Base-by-base conservation (phyloP, 2,888 invertebrate species). In the Drosophila algonquin region DNA sequence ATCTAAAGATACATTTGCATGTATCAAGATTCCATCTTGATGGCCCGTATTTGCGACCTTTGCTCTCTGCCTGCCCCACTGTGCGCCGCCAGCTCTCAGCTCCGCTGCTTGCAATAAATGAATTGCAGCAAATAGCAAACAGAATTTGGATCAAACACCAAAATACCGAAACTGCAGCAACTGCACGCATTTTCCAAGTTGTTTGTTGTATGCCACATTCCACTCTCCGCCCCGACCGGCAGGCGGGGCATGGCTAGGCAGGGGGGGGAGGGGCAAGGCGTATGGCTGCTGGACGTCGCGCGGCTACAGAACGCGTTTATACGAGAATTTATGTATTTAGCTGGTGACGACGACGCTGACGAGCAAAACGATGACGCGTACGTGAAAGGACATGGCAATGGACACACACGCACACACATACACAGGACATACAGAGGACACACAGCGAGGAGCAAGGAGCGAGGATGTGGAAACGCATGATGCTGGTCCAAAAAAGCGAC, bases 271-370 rank as follows among this genome's bases (percentile, higher is more conserved):
- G 35, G 40, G 40, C 5, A 35, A 45, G 24, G 52, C 16, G 53
- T 27, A 52, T 16, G 27, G 27, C 27, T 27, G 27, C 27, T 27
- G 48, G 21, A 21, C 21, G 21, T 21, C 21, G 21, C 21, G 18
- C 18, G 24, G 24, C 51, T 62, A 64, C 80, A 75, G 86, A 86
- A 83, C 81, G 89, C 87, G 89, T 88, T 88, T 84, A 84, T 86
- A 88, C 81, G 87, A 87, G 83, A 85, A 85, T 89, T 89, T 87
- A 89, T 89, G 84, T 80, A 85, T 85, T 85, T 89, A 85, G 80
- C 89, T 79, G 87, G 80, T 85, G 87, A 84, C 80, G 85, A 76
- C 67, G 77, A 69, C 71, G 76, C 83, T 80, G 84, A 83, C 76
- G 87, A 75, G 80, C 70, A 60, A 87, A 83, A 86, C 83, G 87